Evolutionary conservation across 2,888 invertebrate genomes (phyloP), one percentile per base, ranked within the genome.

Genomic region (Elegia similella): DNA sequence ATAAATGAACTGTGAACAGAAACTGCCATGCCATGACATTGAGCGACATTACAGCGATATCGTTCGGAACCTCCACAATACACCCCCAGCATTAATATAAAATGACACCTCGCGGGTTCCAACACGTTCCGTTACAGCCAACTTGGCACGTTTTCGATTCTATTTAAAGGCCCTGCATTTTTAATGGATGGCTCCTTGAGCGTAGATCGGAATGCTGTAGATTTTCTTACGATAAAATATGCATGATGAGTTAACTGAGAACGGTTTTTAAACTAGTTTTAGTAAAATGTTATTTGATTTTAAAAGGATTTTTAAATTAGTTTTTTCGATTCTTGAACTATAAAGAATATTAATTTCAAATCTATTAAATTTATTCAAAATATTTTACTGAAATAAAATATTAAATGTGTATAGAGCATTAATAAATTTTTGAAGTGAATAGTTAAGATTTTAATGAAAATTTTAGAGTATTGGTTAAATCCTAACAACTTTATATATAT

Each of bases 111-210:
- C 42, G 56, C 48, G 48, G 29, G 48, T 42, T 50, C 42, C 42
- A 42, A 29, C 48, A 42, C 48, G 56, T 38, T 42, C 29, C 48
- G 56, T 48, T 56, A 56, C 56, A 38, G 48, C 48, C 54, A 38
- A 80, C 72, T 81, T 84, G 81, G 82, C 86, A 86, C 87, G 85
- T 84, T 82, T 86, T 85, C 82, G 83, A 85, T 87, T 82, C 86
- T 86, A 86, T 88, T 86, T 86, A 85, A 85, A 85, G 75, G 73
- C 70, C 62, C 62, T 88, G 84, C 86, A 88, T 86, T 76, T 68
- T 85, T 88, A 84, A 88, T 84, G 70, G 65, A 66, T 62, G 70
- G 56, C 48, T 59, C 29, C 59, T 61, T 57, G 47, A 55, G 56
- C 43, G 43, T 56, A 15, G 42, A 52, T 29, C 32, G 56, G 50